These are phyloP conservation scores for Recurvirostra avosetta DNA, from an alignment of 2,113 vertebrate species.

Conservation along the genomic window DNA sequence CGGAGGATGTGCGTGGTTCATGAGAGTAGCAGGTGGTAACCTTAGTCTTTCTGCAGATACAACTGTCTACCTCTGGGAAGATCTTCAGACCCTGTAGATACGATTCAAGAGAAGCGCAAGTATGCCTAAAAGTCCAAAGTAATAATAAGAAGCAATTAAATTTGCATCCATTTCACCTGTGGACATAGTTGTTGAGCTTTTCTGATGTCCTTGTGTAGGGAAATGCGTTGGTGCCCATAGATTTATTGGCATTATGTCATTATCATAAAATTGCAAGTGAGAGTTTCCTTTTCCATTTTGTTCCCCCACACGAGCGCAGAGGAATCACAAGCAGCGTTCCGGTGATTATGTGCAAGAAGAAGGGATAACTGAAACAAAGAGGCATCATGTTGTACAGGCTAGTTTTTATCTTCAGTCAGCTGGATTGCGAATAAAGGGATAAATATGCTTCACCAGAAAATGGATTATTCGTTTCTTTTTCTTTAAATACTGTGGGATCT, in stretches of 20 bases:
- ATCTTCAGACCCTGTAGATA: not conserved
- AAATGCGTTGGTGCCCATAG: not conserved
- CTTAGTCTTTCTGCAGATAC: not conserved
- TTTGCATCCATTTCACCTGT: not conserved
- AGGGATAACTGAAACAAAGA: not conserved
- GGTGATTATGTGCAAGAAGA: not conserved
- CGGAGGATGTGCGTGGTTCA: fast-evolving
- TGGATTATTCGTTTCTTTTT: not conserved
- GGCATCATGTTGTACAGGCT: not conserved
- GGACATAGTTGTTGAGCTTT: not conserved
- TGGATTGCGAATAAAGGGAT: conserved; percentile 6
- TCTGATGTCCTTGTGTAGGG: not conserved
- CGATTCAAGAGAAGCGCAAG: not conserved
- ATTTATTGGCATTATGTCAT: not conserved
- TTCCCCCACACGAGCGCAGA: fast-evolving
- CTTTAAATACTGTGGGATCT: not conserved
- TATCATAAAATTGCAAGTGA: not conserved
- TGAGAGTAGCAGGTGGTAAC: not conserved
- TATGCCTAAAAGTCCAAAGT: not conserved
- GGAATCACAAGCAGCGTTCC: not conserved
- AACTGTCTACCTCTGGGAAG: not conserved
- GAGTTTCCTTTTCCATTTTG: not conserved
- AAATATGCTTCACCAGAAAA: conserved; percentile 14
- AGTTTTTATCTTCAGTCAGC: not conserved
- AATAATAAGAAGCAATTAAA: not conserved